A percentile compares a stretch with the other conserved stretches of the same genome.
Evolutionary conservation across 2,797 vertebrate genomes (phyloP).

Genomic region (Acipenser transmontanus): DNA sequence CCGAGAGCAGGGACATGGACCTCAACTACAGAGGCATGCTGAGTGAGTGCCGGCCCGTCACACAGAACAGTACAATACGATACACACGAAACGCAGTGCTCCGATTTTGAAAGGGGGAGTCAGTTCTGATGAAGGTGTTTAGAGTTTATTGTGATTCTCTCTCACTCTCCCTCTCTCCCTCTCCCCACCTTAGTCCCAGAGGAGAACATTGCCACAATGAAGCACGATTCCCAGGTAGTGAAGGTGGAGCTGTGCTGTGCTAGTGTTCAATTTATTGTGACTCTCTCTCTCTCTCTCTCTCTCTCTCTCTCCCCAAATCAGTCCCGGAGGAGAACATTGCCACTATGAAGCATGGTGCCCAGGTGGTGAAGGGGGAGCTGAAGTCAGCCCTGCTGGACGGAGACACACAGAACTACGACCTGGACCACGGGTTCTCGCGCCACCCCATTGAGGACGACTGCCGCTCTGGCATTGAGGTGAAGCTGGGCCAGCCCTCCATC

Average conservation of each 20-base stretch:
- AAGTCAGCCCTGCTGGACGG: slow-evolving; percentile 92
- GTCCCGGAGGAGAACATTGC: slow-evolving; percentile 96
- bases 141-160: too few species aligned
- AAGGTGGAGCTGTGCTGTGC: too few species aligned
- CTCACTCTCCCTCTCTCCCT: too few species aligned
- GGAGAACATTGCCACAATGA: too few species aligned
- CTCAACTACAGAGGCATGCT: slow-evolving; percentile 96
- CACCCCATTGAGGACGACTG: slow-evolving; percentile 94
- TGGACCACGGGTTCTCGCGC: slow-evolving; percentile 95
- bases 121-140: not conserved
- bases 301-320: slow-evolving; percentile 30
- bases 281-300: not conserved
- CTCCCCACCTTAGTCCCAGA: slow-evolving; percentile 65
- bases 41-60: slow-evolving; percentile 58
- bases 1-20: slow-evolving; percentile 96
- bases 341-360: slow-evolving; percentile 93
- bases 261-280: not conserved
- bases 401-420: slow-evolving; percentile 95
- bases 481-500: slow-evolving; percentile 87
- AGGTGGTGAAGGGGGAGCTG: slow-evolving; percentile 93
- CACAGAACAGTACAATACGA: not conserved
- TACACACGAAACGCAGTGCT: too few species aligned
- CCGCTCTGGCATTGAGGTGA: slow-evolving; percentile 85
- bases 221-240: too few species aligned
- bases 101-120: not conserved